Evolutionary conservation across 2,113 vertebrate species (phyloP).

Genomic region (Oncorhynchus clarkii): DNA sequence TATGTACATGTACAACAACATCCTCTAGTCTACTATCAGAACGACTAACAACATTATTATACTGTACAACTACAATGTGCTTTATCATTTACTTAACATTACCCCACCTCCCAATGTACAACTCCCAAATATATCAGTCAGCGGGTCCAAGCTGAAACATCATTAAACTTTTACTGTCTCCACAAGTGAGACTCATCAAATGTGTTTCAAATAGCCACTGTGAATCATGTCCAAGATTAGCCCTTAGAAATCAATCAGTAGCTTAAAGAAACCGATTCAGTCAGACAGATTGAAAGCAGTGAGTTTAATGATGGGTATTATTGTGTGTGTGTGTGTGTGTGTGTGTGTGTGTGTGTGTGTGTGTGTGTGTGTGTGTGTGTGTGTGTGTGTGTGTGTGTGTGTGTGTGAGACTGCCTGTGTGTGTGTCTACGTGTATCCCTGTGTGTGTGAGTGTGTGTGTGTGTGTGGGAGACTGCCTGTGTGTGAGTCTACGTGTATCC

Average conservation of each 20-base stretch:
- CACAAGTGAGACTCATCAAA: conserved; percentile 8
- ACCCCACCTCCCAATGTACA: no score
- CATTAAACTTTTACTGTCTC: conserved; percentile 12
- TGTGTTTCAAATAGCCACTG: conserved; percentile 18
- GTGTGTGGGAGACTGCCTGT: neutral
- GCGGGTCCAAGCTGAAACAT: conserved; percentile 1
- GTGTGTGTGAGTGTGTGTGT: neutral
- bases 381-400: neutral
- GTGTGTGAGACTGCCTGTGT: neutral
- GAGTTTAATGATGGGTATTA: neutral
- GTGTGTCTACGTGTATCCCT: no score
- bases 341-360: neutral
- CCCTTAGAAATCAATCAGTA: conserved; percentile 47
- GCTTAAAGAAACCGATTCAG: conserved; percentile 41
- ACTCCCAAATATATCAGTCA: neutral
- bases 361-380: neutral
- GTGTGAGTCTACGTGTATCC: no score
- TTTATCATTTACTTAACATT: no score
- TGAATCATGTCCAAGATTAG: conserved; percentile 41
- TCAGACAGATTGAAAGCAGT: conserved; percentile 3
- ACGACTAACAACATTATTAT: no score
- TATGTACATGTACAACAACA: no score
- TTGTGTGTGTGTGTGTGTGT: neutral
- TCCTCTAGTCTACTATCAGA: no score
- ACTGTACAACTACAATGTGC: no score